Evolutionary conservation across 2,797 vertebrate genomes (phyloP), one percentile per base, ranked within the genome.

Genomic region (Microctenopoma stevenorrisi): DNA sequence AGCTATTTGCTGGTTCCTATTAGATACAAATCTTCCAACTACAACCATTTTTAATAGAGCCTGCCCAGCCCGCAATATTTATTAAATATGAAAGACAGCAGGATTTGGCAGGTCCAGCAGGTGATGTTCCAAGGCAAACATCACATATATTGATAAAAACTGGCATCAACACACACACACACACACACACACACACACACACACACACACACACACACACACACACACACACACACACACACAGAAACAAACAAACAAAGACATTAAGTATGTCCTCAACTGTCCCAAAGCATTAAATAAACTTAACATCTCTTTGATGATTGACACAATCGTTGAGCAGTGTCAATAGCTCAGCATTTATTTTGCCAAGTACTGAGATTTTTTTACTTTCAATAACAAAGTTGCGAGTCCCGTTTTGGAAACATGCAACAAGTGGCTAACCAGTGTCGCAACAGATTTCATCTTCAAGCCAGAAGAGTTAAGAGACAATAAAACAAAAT

Each of bases 1-100:
- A 75, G 61, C 59, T 59, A 59, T 14, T 9, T 74, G 18, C 80
- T 76, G 83, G 61, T 78, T 88, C 71, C 69, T 60, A 88, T 79
- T 78, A 80, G 54, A 11, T 25, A 40, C 48, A 69, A 68, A 76
- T 81, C 55, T 76, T 73, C 78, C 60, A 47, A 53, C 61, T 74
- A 74, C 18, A 18, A 18, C 46, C 15, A 76, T 56, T 75, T 84
- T 74, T 26, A 77, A 72, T 62, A 53, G 35, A 70, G 64, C 59
- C 40, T 26, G 13, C 60, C 65, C 51, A 9, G 49, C 33, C 16
- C 25, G 30, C 30, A 18, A 49, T 40, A 25, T 63, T 62, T 58
- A 49, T 62, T 58, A 64, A 74, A 76, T 64, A 69, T 43, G 56
- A 68, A 57, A 66, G 35, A 61, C 63, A 68, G 68, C 46, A 49